Base-by-base conservation (phyloP, 2,113 vertebrate species). In the Boleophthalmus pectinirostris region DNA sequence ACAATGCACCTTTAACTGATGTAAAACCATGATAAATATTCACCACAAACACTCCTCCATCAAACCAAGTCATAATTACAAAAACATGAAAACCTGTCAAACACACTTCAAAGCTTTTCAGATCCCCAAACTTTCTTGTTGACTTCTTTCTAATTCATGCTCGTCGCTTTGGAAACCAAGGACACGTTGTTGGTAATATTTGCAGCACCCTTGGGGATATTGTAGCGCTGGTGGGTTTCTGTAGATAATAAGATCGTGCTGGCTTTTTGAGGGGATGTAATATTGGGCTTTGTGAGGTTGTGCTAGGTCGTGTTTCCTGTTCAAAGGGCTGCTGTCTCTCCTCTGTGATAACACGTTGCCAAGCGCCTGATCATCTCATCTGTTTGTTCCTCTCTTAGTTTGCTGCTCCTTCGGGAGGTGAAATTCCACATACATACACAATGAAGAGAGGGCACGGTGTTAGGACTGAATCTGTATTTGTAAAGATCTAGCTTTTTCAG, bases 341-440 rank as follows among this genome's bases (percentile, higher is more conserved):
- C 53, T 16, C 46, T 23, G 16, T 23, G n/a, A 66, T 66, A 21
- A 74, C 49, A 13, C 5, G 58, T 66, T 70, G 45, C 65, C 67
- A 6, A 12, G 2, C 2, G 9, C 35, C 10, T 56, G 49, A 77
- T 70, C 46, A 7, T n/a, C 69, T 18, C 58, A 63, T 75, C 51
- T 51, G 21, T 35, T 65, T 82, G 51, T 38, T 29, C 12, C 12
- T 51, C 46, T 78, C 18, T 53, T 57, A 51, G 67, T 38, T 29
- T 47, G 58, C 60, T 1, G 29, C 4, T 46, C 63, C 38, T 68
- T 21, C 0, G 57, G 71, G 66, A 75, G 53, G 74, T 68, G 72
- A 82, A 69, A 61, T 81, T 75, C 63, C 74, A 29, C 33, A 23
- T 85, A 68, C 70, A 66, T 18, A 70, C 64, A 23, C 65, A 45